Evolutionary conservation across 1,140 invertebrate species (phyloP), one percentile per base, ranked within the genome.

Genomic region (Spodoptera frugiperda): DNA sequence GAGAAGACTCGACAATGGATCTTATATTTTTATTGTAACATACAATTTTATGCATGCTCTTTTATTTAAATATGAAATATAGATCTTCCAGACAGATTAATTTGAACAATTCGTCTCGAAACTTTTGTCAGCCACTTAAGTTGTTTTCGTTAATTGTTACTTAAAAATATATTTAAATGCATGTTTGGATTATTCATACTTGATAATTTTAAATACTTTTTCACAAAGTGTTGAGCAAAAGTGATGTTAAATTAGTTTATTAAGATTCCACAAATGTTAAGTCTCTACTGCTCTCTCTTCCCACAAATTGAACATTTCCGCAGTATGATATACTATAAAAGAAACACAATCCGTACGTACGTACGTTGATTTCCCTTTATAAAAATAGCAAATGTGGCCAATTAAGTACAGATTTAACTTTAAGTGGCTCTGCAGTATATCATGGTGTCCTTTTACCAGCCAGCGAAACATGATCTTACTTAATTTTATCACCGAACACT

Each of bases 401-500:
- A 39, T 39, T 39, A 19, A 11, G 30, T 44, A 44, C 59, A 63
- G 59, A 44, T 44, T 57, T 44, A 63, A n/a, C 59, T 63, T 63
- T 44, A 63, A 63, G 59, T 46, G 59, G 59, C 15, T 44, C 33
- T 33, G 33, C 59, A 33, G 10, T 63, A 44, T 63, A 63, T 63
- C 33, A 44, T 39, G 30, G 33, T 44, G n/a, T 63, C 59, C 59
- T 17, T 63, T 44, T 72, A 46, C 30, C 54, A 70, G 53, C 33
- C 55, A 61, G 19, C 54, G 54, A 59, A 73, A 73, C 71, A 73
- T 51, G 55, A 59, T 57, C 55, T 59, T 57, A 73, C 55, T 73
- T 73, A 73, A 73, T 73, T 73, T 73, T 73, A 73, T 73, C 71
- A 46, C 55, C 21, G 71, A 51, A 73, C 55, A 73, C 71, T 73